These are phyloP conservation scores for Drosophila stalkeri DNA, from an alignment of 2,888 invertebrate species.

Conservation along the genomic window DNA sequence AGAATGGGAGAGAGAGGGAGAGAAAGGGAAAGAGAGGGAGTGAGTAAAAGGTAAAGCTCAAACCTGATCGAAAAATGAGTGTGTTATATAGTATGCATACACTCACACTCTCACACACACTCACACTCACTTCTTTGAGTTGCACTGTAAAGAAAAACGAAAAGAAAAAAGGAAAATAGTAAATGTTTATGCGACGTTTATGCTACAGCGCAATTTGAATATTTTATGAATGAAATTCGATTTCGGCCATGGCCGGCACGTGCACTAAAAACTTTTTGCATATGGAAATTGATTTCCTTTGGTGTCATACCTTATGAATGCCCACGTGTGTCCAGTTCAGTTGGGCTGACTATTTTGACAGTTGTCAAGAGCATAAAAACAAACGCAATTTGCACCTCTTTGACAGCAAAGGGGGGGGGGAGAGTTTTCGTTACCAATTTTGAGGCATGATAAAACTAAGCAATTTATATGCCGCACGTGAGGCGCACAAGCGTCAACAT, in stretches of 20 bases:
- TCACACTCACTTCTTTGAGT: slow-evolving; percentile 22
- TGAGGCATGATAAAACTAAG: slow-evolving; percentile 71
- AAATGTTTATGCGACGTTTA: slow-evolving; percentile 82
- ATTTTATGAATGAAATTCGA: slow-evolving; percentile 79
- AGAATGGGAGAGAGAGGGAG: neutral
- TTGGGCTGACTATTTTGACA: slow-evolving; percentile 67
- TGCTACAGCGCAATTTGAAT: slow-evolving; percentile 77
- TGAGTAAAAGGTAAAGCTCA: slow-evolving; percentile 43
- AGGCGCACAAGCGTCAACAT: slow-evolving; percentile 28
- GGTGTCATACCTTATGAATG: slow-evolving; percentile 59
- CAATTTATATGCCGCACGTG: slow-evolving; percentile 84
- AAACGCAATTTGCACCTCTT: slow-evolving; percentile 79
- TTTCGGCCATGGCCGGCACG: slow-evolving; percentile 59
- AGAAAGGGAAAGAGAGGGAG: neutral
- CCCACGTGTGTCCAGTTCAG: slow-evolving; percentile 35
- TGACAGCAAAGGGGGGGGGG: slow-evolving; percentile 23
- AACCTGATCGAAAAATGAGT: slow-evolving; percentile 14
- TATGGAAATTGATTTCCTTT: slow-evolving; percentile 80
- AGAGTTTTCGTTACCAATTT: slow-evolving; percentile 19
- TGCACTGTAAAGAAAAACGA: slow-evolving; percentile 26
- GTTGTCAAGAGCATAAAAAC: slow-evolving; percentile 76
- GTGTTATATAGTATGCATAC: neutral
- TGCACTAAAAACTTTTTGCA: slow-evolving; percentile 81
- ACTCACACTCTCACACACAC: neutral
- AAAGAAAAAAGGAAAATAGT: slow-evolving; percentile 21